Evolutionary conservation across 2,888 invertebrate genomes (phyloP), one percentile per base, ranked within the genome.

Genomic region (Cerceris rybyensis): DNA sequence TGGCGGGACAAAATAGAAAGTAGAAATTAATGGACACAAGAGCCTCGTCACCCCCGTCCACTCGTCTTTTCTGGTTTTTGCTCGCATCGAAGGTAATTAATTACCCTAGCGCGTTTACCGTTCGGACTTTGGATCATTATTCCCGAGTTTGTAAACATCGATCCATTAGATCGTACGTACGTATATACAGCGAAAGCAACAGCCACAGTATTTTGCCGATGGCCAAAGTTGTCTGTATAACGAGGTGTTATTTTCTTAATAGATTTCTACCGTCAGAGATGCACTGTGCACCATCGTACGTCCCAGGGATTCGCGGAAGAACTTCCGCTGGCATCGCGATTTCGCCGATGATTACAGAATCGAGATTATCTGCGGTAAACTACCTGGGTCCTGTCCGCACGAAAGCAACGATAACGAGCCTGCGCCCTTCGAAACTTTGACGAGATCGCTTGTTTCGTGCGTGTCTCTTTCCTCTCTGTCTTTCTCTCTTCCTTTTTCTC

Each of bases 231-330:
- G 28, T 28, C 65, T 58, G 52, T 61, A 43, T 75, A 81, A 76
- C 80, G 69, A 74, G 67, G 54, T 67, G 78, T 82, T 74, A 82
- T 81, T 82, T 83, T 75, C 82, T 78, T 83, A 82, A 83, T 81
- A 83, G 81, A 83, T 82, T 76, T 75, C 70, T 72, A 63, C 60
- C 49, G 9, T 60, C 68, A 64, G 64, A 67, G 42, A 17, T 41
- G 28, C 50, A 46, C n/a, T 52, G 46, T 55, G 54, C 46, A 42
- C 28, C 7, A 7, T 8, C 2, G 43, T 28, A 28, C 46, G 2
- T 6, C 6, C 49, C 14, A n/a, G 55, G 16, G 9, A 57, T 50
- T 49, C 41, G 50, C 9, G 68, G 17, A 57, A 58, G 49, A 70
- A 46, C 57, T 68, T 64, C 42, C 39, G 52, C 16, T 16, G 17